Evolutionary conservation across 2,797 vertebrate species (phyloP).

Genomic region (Synanceia verrucosa): DNA sequence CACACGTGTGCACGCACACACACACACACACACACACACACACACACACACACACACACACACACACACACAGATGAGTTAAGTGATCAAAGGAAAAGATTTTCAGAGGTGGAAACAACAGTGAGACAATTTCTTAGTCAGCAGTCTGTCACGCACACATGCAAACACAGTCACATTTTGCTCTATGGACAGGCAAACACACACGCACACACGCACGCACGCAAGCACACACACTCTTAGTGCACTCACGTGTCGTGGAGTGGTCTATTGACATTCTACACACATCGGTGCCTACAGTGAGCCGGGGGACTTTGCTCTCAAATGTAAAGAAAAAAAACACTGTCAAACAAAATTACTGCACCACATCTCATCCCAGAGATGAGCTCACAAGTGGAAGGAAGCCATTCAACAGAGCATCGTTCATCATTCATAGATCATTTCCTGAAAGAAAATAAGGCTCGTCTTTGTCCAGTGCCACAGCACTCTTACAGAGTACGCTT

Average conservation of each 20-base stretch:
- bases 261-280: constrained; percentile 43
- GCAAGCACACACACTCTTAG: neutral
- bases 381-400: constrained; percentile 16
- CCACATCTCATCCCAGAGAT: neutral
- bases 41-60: constrained; percentile 8
- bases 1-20: neutral
- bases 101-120: constrained; percentile 11
- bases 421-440: neutral
- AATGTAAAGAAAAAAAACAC: constrained; percentile 48
- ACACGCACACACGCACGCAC: constrained; percentile 7
- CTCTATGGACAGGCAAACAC: constrained; percentile 7
- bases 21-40: constrained; percentile 2
- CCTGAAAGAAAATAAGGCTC: neutral
- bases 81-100: constrained; percentile 25
- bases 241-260: constrained; percentile 43
- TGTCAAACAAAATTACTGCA: constrained; percentile 50
- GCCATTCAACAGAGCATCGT: neutral
- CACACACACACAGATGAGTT: neutral
- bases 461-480: neutral
- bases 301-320: constrained; percentile 39
- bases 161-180: constrained; percentile 7
- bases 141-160: constrained; percentile 15
- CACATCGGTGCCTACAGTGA: constrained; percentile 37
- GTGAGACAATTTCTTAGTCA: constrained; percentile 17
- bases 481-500: neutral